These are phyloP conservation scores for Odontomyia ornata DNA, from an alignment of 2,888 invertebrate genomes.

Conservation along the genomic window DNA sequence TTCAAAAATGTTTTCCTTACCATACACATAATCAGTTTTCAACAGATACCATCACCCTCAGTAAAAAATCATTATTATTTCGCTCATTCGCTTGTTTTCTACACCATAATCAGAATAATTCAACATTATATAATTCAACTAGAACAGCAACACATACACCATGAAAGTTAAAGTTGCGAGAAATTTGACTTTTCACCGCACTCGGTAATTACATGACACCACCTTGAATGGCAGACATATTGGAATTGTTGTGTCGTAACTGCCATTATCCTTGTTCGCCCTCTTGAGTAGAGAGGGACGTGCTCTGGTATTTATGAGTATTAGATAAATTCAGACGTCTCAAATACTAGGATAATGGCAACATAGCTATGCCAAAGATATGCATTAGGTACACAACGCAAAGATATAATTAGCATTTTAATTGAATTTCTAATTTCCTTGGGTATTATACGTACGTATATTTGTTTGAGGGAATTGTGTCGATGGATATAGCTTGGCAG, in stretches of 20 bases:
- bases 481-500: too few species aligned
- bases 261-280: background rate
- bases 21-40: too few species aligned
- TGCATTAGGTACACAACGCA: background rate
- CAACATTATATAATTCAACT: background rate
- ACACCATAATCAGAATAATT: background rate
- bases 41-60: too few species aligned
- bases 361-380: background rate
- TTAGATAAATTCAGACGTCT: slow-evolving; percentile 22
- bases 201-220: slow-evolving; percentile 1
- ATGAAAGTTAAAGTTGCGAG: background rate
- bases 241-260: background rate
- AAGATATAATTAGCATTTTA: slow-evolving; percentile 16
- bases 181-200: slow-evolving; percentile 1
- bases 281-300: background rate
- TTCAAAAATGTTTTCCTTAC: too few species aligned
- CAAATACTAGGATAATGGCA: background rate
- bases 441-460: too few species aligned
- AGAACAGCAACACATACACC: background rate
- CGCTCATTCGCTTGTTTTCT: background rate
- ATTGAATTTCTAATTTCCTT: background rate
- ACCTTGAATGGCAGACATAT: background rate
- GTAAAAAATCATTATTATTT: too few species aligned
- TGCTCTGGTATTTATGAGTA: background rate
- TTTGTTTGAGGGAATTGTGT: too few species aligned